Base-by-base conservation (phyloP, 2,888 invertebrate species). In the Microctonus aethiopoides region DNA sequence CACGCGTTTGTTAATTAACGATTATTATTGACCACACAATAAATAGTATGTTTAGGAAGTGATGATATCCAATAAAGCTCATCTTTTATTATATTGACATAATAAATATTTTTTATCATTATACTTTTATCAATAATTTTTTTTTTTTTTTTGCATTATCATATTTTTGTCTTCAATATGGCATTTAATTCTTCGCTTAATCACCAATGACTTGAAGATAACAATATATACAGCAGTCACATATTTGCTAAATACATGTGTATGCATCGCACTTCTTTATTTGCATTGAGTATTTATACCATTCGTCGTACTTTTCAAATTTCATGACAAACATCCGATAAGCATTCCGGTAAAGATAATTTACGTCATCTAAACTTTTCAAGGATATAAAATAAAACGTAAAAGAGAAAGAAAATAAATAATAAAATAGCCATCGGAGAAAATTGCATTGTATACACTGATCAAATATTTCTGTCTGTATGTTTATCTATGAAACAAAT, bases 341-440 rank as follows among this genome's bases (percentile, higher is more conserved):
- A 78, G 77, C 70, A 75, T 62, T 74, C 72, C 67, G 71, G 77
- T 65, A 78, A 76, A 81, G 80, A 81, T 80, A 80, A 80, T 76
- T 80, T 79, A 76, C 77, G 78, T 78, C 79, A 79, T 77, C 70
- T 67, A 70, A 78, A 79, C 73, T 74, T 70, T 67, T 68, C 22
- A 16, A 20, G 36, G 16, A 36, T 51, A 13, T 36, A 32, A 29
- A 26, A n/a, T 34, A 22, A 56, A 16, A 34, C 7, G 5, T 22
- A 29, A 29, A 29, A 5, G 29, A 29, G 29, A n/a, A n/a, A n/a
- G n/a, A n/a, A n/a, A n/a, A n/a, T n/a, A n/a, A n/a, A n/a, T n/a
- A n/a, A n/a, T n/a, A n/a, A n/a, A n/a, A n/a, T n/a, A n/a, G n/a
- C n/a, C n/a, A n/a, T n/a, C n/a, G n/a, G n/a, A n/a, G n/a, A n/a